These are phyloP conservation scores for Lydus trimaculatus DNA, from an alignment of 2,888 invertebrate species.

Conservation along the genomic window DNA sequence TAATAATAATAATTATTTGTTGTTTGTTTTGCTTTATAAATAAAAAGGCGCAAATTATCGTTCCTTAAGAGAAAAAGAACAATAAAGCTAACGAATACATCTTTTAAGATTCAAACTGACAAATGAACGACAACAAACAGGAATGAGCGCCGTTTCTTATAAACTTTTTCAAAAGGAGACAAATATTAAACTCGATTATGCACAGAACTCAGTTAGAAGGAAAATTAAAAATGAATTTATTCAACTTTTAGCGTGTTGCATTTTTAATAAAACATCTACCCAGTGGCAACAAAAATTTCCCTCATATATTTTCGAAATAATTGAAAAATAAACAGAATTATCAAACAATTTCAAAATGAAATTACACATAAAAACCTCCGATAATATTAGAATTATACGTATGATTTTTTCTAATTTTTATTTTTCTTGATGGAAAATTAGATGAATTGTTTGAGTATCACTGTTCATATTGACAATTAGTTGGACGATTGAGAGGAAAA, in stretches of 20 bases:
- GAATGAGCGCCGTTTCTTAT: slow-evolving; percentile 29
- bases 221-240: slow-evolving; percentile 37
- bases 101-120: slow-evolving; percentile 29
- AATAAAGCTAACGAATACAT: slow-evolving; percentile 30
- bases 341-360: background rate
- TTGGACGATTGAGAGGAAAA: slow-evolving; percentile 35
- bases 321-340: background rate
- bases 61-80: slow-evolving; percentile 6
- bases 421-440: background rate
- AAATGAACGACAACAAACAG: slow-evolving; percentile 29
- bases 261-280: slow-evolving; percentile 24
- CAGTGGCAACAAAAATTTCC: slow-evolving; percentile 21
- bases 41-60: background rate
- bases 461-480: slow-evolving; percentile 30
- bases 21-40: background rate
- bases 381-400: background rate
- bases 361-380: too few relatives aligned
- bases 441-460: slow-evolving; percentile 22
- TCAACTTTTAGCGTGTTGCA: slow-evolving; percentile 30
- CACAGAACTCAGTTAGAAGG: slow-evolving; percentile 36
- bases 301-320: background rate
- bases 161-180: slow-evolving; percentile 31
- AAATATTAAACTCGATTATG: slow-evolving; percentile 36
- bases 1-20: background rate
- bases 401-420: background rate